Base-by-base conservation (phyloP, 2,888 invertebrate genomes). In the Yponomeuta cagnagella region DNA sequence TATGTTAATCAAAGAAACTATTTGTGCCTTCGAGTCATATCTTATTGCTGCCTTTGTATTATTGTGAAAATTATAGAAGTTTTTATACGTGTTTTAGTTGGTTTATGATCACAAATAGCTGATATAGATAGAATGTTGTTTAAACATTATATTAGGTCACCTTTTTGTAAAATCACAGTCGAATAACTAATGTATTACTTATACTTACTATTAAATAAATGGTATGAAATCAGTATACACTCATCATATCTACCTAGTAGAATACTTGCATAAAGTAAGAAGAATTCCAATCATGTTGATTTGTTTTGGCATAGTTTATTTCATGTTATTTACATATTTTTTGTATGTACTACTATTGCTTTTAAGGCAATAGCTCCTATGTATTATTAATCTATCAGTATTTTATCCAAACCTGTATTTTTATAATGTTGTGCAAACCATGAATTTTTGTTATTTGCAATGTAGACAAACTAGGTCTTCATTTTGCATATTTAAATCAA, bases 1-100 rank as follows among this genome's bases (percentile, higher is more conserved):
- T 80, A 80, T 80, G 77, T 84, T 81, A 82, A 73, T 76, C 73
- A 71, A 77, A 75, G 77, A 77, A 82, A 82, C 79, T 80, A 80
- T 86, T 86, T 85, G 90, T 91, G 91, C 91, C 91, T 92, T 70
- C 83, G 80, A 87, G 87, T 90, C 90, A 91, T 89, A 89, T 90
- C 90, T 80, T 83, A 90, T 85, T 84, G 82, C 84, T 88, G 90
- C 89, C 90, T 90, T 90, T 84, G 80, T 79, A 80, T 10, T 58
- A 15, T 58, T 58, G 15, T 70, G 58, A 33, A 77, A 81, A 79
- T 48, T 70, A 67, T 81, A 79, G 82, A 85, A 82, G 85, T 84
- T 82, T 58, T 84, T 83, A 85, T 88, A 88, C 87, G 79, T 79
- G 83, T 78, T 58, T 83, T 67, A 67, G 67, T 67, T 37, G 43